Conservation (phyloP, 2,113 vertebrate genomes). For the Oryzias melastigma region DNA sequence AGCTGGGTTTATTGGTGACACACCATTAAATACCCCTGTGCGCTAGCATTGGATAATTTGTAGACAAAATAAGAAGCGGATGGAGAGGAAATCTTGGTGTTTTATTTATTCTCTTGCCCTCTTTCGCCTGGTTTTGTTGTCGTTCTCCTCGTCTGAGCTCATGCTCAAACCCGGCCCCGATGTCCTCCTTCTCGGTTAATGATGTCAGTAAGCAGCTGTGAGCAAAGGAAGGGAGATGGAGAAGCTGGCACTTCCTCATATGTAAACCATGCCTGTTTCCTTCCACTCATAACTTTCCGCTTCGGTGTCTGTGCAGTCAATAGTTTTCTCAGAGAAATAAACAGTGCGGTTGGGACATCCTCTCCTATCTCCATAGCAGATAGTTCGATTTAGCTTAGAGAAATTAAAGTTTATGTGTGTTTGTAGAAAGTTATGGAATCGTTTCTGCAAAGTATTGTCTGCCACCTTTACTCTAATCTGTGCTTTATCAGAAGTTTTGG, state of each 20-base stretch:
- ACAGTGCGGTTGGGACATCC: conserved; percentile 29
- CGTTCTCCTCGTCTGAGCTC: conserved; percentile 4
- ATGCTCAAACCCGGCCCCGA: not conserved
- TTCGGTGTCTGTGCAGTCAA: conserved; percentile 1
- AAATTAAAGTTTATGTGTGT: too few species aligned
- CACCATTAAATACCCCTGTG: not conserved
- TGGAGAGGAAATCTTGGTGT: conserved; percentile 8
- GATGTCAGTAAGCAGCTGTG: conserved; percentile 60
- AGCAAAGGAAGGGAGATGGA: conserved; percentile 51
- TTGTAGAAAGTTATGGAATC: too few species aligned
- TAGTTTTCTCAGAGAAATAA: conserved; percentile 15
- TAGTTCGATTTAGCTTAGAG: too few species aligned
- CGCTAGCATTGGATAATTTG: conserved; percentile 16
- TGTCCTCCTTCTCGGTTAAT: conserved; percentile 15
- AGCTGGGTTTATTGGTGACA: conserved; percentile 21
- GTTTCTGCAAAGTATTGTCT: too few species aligned
- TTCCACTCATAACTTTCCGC: conserved; percentile 21
- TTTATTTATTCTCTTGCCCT: conserved; percentile 9
- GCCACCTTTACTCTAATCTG: too few species aligned
- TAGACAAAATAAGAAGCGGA: conserved; percentile 2
- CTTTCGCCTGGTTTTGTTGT: conserved; percentile 3
- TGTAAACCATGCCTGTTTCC: conserved; percentile 44
- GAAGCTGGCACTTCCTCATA: conserved; percentile 66
- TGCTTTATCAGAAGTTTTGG: too few species aligned
- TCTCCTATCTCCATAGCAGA: conserved; percentile 4